Evolutionary conservation across 92 coral and sea anemone genomes (phyloP), one percentile per base, ranked within the genome.

Genomic region (Phymanthus crucifer): DNA sequence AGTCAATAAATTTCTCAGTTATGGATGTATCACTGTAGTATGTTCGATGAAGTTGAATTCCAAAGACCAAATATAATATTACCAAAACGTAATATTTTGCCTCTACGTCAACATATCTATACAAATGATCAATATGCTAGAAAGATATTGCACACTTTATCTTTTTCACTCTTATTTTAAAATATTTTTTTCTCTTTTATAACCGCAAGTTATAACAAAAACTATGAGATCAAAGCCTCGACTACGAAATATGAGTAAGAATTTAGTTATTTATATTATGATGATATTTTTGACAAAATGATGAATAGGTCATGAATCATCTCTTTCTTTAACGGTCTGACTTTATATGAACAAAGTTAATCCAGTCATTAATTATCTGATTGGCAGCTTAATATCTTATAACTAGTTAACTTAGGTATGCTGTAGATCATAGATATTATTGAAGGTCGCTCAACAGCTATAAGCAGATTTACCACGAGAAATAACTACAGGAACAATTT

Each of bases 101-200:
- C 29, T 56, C 66, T 56, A 56, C n/a, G n/a, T n/a, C n/a, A n/a
- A n/a, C n/a, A n/a, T 56, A 21, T n/a, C 66, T 57, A n/a, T 57
- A 9, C 66, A n/a, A 19, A 6, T 57, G 29, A 5, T 21, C 23
- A 23, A 32, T 8, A 57, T 5, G 24, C 8, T n/a, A 2, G 1
- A 21, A 2, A 10, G 66, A 57, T 21, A 26, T 14, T 23, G 32
- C 6, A n/a, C 50, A 45, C 50, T 45, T 6, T 6, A 57, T 24
- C 9, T 43, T 43, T 43, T 17, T 43, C 48, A 38, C 5, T 38
- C 43, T 38, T 1, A 4, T 38, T 1, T 38, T 38, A 38, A 38
- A 38, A 38, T 6, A 9, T 9, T 43, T 43, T 43, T 8, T 6
- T 13, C 48, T 9, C 48, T 43, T 43, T 43, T 3, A 43, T 43